A percentile compares a stretch with the other conserved stretches of the same genome.
Evolutionary conservation across 2,113 vertebrate genomes (phyloP).

Genomic region (Gnathonemus echidnorhynchus): DNA sequence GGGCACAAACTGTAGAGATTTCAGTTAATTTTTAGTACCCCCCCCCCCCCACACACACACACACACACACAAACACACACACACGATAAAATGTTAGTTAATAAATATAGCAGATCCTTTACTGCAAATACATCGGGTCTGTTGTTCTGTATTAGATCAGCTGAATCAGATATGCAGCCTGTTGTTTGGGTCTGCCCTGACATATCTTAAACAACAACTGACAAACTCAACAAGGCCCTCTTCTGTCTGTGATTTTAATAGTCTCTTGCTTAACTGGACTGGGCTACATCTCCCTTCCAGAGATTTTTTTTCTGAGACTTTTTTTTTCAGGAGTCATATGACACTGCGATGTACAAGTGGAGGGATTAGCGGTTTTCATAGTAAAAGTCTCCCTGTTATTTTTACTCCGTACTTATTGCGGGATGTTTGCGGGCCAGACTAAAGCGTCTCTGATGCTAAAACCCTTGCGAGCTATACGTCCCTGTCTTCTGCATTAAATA

Average conservation of each 20-base stretch:
- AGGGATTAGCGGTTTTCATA: background rate
- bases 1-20: background rate
- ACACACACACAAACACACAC: too few species aligned
- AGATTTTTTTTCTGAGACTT: background rate
- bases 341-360: background rate
- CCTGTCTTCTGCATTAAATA: background rate
- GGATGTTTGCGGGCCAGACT: background rate
- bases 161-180: background rate
- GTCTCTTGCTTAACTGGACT: background rate
- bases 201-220: background rate
- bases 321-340: constrained; percentile 1
- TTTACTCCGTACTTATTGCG: background rate
- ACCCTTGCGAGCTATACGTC: background rate
- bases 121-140: background rate
- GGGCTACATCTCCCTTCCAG: background rate
- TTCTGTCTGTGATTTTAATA: constrained; percentile 5
- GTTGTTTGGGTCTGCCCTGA: background rate
- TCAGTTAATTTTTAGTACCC: background rate
- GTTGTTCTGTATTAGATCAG: background rate
- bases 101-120: background rate
- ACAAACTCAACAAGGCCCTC: constrained; percentile 13
- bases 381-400: constrained; percentile 4
- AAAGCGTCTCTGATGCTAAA: background rate
- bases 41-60: background rate
- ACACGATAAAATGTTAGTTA: background rate